Evolutionary conservation across 2,797 vertebrate genomes (phyloP).

Genomic region (Micropoecilia bifurca): DNA sequence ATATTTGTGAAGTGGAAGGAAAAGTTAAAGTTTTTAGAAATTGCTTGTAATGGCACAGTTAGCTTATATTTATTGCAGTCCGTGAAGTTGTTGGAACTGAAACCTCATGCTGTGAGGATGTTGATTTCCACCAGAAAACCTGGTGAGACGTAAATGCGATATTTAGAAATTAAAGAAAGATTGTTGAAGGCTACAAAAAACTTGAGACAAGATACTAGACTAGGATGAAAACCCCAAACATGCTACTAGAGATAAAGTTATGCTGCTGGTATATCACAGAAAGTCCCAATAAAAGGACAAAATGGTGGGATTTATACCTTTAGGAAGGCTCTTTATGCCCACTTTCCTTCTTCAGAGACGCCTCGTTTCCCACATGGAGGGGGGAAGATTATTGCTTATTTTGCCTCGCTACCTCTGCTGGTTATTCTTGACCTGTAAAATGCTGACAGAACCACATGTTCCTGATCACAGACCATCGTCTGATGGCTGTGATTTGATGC

Average conservation of each 20-base stretch:
- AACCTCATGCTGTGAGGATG: background rate
- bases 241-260: no score
- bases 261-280: background rate
- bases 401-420: constrained; percentile 16
- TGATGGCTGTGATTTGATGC: constrained; percentile 41
- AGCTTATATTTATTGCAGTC: background rate
- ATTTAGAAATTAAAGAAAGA: background rate
- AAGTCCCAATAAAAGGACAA: background rate
- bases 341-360: background rate
- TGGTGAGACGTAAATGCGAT: background rate
- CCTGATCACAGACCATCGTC: constrained; percentile 33
- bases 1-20: background rate
- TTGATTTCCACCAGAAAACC: background rate
- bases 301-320: background rate
- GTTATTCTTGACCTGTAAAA: constrained; percentile 20
- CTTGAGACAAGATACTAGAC: background rate
- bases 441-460: constrained; percentile 43
- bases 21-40: background rate
- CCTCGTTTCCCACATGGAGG: background rate
- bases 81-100: background rate
- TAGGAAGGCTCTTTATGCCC: background rate
- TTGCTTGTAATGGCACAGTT: background rate
- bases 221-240: background rate
- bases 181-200: background rate
- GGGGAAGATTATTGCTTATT: background rate